A percentile compares a stretch with the other conserved stretches of the same genome.
These are phyloP conservation scores for Malurus splendens DNA, from an alignment of 2,797 vertebrate species.

Conservation along the genomic window DNA sequence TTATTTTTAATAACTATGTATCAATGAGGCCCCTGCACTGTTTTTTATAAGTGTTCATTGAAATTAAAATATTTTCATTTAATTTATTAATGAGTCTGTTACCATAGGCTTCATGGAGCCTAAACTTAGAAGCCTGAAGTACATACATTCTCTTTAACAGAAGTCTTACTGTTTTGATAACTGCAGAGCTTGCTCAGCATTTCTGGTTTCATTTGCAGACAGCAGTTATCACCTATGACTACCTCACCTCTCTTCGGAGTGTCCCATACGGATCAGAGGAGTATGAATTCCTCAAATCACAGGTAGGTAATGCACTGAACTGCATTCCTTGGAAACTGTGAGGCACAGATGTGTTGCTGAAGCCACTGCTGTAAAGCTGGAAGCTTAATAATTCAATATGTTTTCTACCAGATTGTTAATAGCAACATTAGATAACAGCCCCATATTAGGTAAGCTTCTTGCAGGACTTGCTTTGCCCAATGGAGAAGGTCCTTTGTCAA, in stretches of 20 bases:
- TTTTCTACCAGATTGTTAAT: background rate
- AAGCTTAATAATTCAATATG: background rate
- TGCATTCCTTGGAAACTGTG: background rate
- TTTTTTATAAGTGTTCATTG: background rate
- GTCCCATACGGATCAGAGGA: constrained; percentile 81
- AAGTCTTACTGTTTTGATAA: background rate
- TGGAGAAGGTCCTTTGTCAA: background rate
- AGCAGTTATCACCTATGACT: constrained; percentile 87
- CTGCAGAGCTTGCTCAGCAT: background rate
- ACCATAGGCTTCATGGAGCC: background rate
- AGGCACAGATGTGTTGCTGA: background rate
- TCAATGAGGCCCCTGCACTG: background rate
- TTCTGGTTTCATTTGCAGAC: constrained; percentile 77
- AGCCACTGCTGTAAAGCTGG: background rate
- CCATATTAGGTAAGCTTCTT: background rate
- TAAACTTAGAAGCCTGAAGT: background rate
- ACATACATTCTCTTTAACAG: background rate
- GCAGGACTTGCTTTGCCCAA: background rate
- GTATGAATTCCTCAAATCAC: constrained; percentile 83
- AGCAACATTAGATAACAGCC: background rate
- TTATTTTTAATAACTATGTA: background rate
- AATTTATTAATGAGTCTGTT: background rate
- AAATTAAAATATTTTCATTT: background rate
- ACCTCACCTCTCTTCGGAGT: constrained; percentile 83
- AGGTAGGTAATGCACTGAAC: constrained; percentile 73